phyloP scores from a whole-genome alignment of 2,888 invertebrate species.

The Lycophotia porphyrea region DNA sequence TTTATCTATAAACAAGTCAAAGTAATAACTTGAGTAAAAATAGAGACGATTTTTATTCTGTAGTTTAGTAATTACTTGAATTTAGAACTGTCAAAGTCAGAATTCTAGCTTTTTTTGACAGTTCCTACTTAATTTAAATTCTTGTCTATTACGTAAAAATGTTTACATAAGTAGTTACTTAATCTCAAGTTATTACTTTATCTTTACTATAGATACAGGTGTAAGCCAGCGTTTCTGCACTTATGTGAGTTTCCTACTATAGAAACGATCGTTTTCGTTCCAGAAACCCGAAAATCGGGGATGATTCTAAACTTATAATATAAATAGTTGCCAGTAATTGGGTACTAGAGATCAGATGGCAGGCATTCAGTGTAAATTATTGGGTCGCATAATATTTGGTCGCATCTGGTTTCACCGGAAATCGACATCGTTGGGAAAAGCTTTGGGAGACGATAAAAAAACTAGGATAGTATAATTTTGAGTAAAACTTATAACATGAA shows the following conservation, averaged over 20 bases:
- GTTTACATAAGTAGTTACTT: too few relatives aligned
- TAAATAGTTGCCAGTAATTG: slow-evolving; percentile 4
- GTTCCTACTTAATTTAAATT: too few relatives aligned
- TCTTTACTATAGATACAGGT: too few relatives aligned
- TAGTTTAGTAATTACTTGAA: too few relatives aligned
- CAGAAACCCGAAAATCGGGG: neutral
- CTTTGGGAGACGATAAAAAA: neutral
- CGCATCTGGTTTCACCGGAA: slow-evolving; percentile 13
- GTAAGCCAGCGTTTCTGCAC: neutral
- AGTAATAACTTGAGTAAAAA: too few relatives aligned
- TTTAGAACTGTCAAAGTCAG: too few relatives aligned
- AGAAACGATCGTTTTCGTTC: neutral
- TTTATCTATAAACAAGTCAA: too few relatives aligned
- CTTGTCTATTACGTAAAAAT: too few relatives aligned
- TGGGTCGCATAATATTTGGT: neutral
- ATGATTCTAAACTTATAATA: slow-evolving; percentile 1
- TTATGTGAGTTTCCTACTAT: neutral
- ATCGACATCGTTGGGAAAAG: neutral
- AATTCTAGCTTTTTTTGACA: too few relatives aligned
- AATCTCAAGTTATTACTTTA: too few relatives aligned
- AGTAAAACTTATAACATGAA: neutral
- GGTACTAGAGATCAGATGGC: slow-evolving; percentile 21
- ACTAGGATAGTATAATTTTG: neutral
- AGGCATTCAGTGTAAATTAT: neutral
- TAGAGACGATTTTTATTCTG: too few relatives aligned